phyloP scores from a whole-genome alignment of 1,140 invertebrate genomes.

The Pseudomyrmex cubaensis region DNA sequence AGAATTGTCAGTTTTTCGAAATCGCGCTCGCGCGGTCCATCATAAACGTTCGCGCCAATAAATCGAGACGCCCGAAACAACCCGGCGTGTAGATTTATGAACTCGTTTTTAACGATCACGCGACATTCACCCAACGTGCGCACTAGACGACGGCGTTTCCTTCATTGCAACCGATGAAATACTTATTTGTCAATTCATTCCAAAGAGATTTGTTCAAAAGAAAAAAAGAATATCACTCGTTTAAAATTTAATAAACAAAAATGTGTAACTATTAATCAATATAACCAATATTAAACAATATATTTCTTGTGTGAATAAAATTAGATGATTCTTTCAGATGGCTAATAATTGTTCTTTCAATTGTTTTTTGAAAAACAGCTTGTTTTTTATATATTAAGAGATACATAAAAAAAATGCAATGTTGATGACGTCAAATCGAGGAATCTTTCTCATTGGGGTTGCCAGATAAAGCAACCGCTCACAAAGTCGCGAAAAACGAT shows the following conservation, averaged over 20 bases:
- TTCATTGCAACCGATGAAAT: not conserved
- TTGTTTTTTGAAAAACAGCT: too few species aligned
- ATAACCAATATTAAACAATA: too few species aligned
- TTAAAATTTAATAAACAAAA: too few species aligned
- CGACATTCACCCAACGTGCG: not conserved
- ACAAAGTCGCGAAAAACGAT: conserved; percentile 34
- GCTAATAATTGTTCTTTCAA: too few species aligned
- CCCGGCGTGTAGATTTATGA: conserved; percentile 6
- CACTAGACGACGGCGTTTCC: not conserved
- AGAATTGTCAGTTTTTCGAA: conserved; percentile 50
- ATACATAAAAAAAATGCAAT: not conserved
- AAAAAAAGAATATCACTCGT: too few species aligned
- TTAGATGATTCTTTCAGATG: too few species aligned
- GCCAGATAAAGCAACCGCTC: not conserved
- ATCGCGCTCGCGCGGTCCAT: conserved; percentile 30
- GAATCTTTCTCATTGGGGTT: conserved; percentile 21
- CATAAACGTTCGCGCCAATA: conserved; percentile 49
- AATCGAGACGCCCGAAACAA: conserved; percentile 32
- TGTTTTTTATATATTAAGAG: too few species aligned
- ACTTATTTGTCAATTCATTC: not conserved
- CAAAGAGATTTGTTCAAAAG: too few species aligned
- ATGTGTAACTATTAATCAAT: too few species aligned
- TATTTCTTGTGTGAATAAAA: too few species aligned
- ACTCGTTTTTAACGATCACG: conserved; percentile 25
- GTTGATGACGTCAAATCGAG: not conserved